Base-by-base conservation (phyloP, 2,888 invertebrate genomes). In the Melanargia galathea region DNA sequence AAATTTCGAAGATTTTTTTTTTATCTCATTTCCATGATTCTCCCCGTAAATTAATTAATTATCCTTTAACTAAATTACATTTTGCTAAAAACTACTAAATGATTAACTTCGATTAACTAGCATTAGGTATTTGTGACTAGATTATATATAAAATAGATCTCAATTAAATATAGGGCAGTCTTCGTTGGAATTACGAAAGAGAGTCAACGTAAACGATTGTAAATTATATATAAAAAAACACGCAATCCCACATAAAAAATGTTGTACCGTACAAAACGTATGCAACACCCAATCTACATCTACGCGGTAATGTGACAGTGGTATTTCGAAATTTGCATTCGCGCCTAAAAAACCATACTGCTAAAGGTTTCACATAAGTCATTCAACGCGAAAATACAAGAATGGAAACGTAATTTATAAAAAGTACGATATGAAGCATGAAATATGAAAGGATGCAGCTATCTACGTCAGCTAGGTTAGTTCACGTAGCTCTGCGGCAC, bases 151-250 rank as follows among this genome's bases (percentile, higher is more conserved):
- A 90, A 90, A 90, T 90, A 90, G 86, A 87, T 88, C 80, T 89
- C 87, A 88, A 88, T 89, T 90, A 90, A 88, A 84, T 87, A 87
- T 90, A 90, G 89, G 90, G 88, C 90, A 91, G 90, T 90, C 90
- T 90, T 90, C 80, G 86, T 88, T 90, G 90, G 89, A 89, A 84
- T 87, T 86, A 87, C 87, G 86, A 87, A 84, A 86, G 81, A 86
- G 80, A 79, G 79, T 83, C 78, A 87, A 87, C 83, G 74, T 79
- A 88, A 87, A 86, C 82, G 75, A 80, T 83, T 86, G 83, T 85
- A 84, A 86, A 86, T 75, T 69, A 82, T 83, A 63, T 26, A 77
- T 11, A 77, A 76, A 86, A 86, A 79, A 74, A 83, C 86, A 80
- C 84, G 79, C 80, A 83, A 84, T 74, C 79, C 79, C 76, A 76